A percentile compares a stretch with the other conserved stretches of the same genome.
These are phyloP conservation scores for Ophthalmolycus amberensis DNA, from an alignment of 2,113 vertebrate species.

Conservation along the genomic window DNA sequence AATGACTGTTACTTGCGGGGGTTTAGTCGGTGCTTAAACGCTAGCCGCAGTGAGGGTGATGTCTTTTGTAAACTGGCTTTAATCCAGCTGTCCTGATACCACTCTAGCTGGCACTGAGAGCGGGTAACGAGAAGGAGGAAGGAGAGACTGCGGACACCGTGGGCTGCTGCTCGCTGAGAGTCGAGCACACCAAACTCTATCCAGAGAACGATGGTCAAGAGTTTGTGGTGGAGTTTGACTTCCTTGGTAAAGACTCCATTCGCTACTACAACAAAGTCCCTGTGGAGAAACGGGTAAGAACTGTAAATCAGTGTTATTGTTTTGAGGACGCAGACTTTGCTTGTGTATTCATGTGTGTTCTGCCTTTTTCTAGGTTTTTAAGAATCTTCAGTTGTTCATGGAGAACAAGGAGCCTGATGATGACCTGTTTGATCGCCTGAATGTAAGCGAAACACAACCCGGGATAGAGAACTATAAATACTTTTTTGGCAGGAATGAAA, in stretches of 20 bases:
- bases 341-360: background rate
- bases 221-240: conserved; percentile 97
- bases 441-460: conserved; percentile 85
- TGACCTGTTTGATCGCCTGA: conserved; percentile 97
- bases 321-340: background rate
- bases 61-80: conserved; percentile 28
- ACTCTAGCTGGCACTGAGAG: conserved; percentile 94
- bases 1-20: background rate
- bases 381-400: conserved; percentile 98
- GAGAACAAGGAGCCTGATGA: conserved; percentile 98
- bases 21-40: conserved; percentile 19
- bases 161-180: conserved; percentile 96
- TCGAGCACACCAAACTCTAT: conserved; percentile 94
- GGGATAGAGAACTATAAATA: background rate
- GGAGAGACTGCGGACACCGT: conserved; percentile 97
- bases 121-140: conserved; percentile 98
- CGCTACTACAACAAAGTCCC: conserved; percentile 99
- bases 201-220: conserved; percentile 94
- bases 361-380: conserved; percentile 88
- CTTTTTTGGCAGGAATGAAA: background rate
- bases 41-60: background rate
- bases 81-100: conserved; percentile 42
- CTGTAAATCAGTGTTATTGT: background rate
- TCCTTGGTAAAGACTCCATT: conserved; percentile 98
- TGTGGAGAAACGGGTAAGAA: conserved; percentile 95